Evolutionary conservation across 2,797 vertebrate genomes (phyloP).

Genomic region (Liasis olivaceus): DNA sequence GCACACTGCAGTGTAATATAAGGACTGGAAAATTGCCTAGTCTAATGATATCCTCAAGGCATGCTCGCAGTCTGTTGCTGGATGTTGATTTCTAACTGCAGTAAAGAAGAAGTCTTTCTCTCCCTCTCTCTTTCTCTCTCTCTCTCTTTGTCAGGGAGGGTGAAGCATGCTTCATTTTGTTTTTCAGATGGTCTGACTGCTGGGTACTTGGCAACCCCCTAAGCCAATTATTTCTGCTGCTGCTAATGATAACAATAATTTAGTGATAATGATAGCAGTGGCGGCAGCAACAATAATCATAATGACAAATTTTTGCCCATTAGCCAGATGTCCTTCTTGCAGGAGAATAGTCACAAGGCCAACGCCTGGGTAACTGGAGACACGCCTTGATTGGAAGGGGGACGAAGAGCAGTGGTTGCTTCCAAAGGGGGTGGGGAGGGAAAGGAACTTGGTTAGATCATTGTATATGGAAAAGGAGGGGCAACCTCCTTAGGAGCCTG

Average conservation of each 20-base stretch:
- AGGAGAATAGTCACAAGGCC: background rate
- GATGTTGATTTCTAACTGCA: background rate
- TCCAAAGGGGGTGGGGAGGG: too few relatives aligned
- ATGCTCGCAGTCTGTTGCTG: background rate
- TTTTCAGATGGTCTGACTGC: background rate
- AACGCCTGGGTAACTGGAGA: background rate
- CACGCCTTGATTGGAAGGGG: background rate
- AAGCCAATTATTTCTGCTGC: constrained; percentile 11
- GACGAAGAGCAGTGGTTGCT: too few relatives aligned
- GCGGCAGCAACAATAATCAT: constrained; percentile 16
- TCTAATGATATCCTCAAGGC: background rate
- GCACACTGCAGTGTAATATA: background rate
- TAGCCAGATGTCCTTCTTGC: constrained; percentile 19
- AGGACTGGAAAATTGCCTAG: background rate
- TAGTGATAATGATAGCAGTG: constrained; percentile 8
- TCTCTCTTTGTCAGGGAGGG: background rate
- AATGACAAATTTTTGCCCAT: constrained; percentile 15
- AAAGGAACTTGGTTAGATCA: background rate
- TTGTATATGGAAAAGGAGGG: background rate
- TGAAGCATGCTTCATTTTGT: background rate
- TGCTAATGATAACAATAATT: constrained; percentile 25
- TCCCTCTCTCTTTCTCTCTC: background rate
- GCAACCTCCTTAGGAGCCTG: background rate
- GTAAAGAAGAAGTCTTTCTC: background rate
- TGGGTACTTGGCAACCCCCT: background rate